These are phyloP conservation scores for Anastrepha obliqua DNA, from an alignment of 1,140 invertebrate species.

Conservation along the genomic window DNA sequence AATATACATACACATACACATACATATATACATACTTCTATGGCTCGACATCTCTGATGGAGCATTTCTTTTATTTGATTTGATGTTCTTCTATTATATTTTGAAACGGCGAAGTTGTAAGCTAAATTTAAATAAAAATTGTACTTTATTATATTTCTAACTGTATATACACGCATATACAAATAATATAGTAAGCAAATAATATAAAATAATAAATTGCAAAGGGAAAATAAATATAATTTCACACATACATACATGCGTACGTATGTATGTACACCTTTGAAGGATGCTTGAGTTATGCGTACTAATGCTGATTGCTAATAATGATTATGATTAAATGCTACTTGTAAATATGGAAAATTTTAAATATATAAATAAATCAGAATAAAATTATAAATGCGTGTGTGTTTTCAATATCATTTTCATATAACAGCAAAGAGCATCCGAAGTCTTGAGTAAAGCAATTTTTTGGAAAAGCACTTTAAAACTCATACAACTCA, in stretches of 20 bases:
- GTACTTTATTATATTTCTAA: slow-evolving; percentile 5
- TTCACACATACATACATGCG: not conserved
- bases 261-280: not conserved
- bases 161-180: slow-evolving; percentile 7
- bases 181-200: not conserved
- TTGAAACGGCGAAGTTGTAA: not conserved
- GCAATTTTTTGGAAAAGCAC: too few species aligned
- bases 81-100: not conserved
- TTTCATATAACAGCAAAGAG: too few species aligned
- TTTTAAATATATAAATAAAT: slow-evolving; percentile 47
- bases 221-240: not conserved
- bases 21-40: not conserved
- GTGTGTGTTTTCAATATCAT: not conserved
- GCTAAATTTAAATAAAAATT: not conserved
- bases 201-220: slow-evolving; percentile 7
- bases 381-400: not conserved
- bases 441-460: too few species aligned
- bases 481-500: too few species aligned
- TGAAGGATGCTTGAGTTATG: slow-evolving; percentile 18
- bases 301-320: slow-evolving; percentile 42
- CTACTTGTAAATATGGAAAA: slow-evolving; percentile 40
- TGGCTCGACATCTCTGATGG: not conserved
- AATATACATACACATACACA: not conserved
- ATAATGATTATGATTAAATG: slow-evolving; percentile 44
- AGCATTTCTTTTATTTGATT: not conserved